phyloP scores from a whole-genome alignment of 2,113 vertebrate genomes.

The Apeltes quadracus region DNA sequence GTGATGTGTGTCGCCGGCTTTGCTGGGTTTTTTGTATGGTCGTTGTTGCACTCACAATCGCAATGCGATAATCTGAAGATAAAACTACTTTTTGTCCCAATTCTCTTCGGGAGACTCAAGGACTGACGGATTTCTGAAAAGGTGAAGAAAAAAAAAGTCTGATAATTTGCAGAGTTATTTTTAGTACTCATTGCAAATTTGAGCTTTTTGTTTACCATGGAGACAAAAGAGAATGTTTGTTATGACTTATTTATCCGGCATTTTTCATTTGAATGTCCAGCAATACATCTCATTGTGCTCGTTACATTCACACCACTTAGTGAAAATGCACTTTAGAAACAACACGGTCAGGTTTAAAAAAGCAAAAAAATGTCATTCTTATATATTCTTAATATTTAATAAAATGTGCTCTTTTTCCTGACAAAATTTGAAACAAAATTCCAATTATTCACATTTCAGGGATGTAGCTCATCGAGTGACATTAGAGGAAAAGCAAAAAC shows the following conservation, averaged over 20 bases:
- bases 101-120: background rate
- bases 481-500: background rate
- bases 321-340: background rate
- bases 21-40: background rate
- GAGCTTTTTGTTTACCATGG: background rate
- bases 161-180: background rate
- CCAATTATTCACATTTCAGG: background rate
- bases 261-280: background rate
- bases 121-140: background rate
- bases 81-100: background rate
- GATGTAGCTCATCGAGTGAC: background rate
- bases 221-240: background rate
- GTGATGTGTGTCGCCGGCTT: background rate
- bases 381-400: no score
- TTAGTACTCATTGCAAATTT: background rate
- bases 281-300: background rate
- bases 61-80: background rate
- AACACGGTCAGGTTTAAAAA: background rate
- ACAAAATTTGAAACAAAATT: background rate
- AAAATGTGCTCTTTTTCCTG: background rate
- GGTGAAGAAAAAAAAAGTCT: background rate
- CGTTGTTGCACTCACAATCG: background rate
- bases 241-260: background rate
- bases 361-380: background rate
- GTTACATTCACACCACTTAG: background rate